phyloP scores from a whole-genome alignment of 2,888 invertebrate genomes.

The Athrips mouffetella region DNA sequence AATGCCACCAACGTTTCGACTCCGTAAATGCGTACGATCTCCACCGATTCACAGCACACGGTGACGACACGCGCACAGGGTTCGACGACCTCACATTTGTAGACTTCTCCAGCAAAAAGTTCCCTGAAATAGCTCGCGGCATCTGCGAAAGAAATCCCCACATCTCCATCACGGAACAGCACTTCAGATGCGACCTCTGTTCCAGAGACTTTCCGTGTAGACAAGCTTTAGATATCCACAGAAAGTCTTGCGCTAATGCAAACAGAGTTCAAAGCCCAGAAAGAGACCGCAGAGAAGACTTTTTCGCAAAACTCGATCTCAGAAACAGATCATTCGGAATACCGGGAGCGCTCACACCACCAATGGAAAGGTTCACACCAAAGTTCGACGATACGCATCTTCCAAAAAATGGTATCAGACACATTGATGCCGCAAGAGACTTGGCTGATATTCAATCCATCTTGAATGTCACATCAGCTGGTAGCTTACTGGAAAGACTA shows the following conservation, averaged over 20 bases:
- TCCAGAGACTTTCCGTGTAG: slow-evolving; percentile 84
- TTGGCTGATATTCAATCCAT: slow-evolving; percentile 92
- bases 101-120: slow-evolving; percentile 89
- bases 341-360: slow-evolving; percentile 65
- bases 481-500: slow-evolving; percentile 81
- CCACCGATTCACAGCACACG: slow-evolving; percentile 82
- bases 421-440: slow-evolving; percentile 82
- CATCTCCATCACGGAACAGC: slow-evolving; percentile 77
- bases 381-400: slow-evolving; percentile 63
- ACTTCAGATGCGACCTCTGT: slow-evolving; percentile 84
- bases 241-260: slow-evolving; percentile 61
- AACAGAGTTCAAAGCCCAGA: slow-evolving; percentile 71
- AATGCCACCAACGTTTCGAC: slow-evolving; percentile 85
- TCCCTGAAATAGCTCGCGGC: slow-evolving; percentile 86
- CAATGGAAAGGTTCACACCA: slow-evolving; percentile 63
- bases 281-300: slow-evolving; percentile 84
- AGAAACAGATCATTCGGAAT: slow-evolving; percentile 82
- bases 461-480: slow-evolving; percentile 85
- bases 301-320: slow-evolving; percentile 88
- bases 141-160: slow-evolving; percentile 83
- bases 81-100: slow-evolving; percentile 86
- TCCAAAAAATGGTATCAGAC: slow-evolving; percentile 58
- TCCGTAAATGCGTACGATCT: slow-evolving; percentile 84
- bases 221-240: slow-evolving; percentile 83
- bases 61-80: slow-evolving; percentile 78